A percentile compares a stretch with the other conserved stretches of the same genome.
These are phyloP conservation scores for Parauchenoglanis ngamensis DNA, from an alignment of 2,797 vertebrate genomes.

Conservation along the genomic window DNA sequence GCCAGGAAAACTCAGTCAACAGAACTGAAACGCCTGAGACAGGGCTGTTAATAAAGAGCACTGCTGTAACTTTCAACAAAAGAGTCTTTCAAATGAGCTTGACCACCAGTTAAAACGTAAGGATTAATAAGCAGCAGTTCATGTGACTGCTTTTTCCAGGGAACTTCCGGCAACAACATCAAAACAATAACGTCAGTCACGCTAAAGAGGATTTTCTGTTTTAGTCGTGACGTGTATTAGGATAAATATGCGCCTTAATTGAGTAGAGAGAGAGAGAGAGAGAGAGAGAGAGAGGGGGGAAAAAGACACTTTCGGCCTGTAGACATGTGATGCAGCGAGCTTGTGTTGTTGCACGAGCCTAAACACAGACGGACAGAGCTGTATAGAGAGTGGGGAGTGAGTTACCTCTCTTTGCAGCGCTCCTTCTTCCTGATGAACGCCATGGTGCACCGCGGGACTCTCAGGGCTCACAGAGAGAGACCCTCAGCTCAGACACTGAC, in stretches of 20 bases:
- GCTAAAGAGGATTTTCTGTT: not conserved
- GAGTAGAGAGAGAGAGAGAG: not conserved
- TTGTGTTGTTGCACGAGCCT: not conserved
- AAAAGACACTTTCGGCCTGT: constrained; percentile 43
- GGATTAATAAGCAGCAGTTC: not conserved
- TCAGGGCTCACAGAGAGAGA: constrained; percentile 65
- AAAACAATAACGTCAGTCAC: not conserved
- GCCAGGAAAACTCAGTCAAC: not conserved
- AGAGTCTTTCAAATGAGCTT: not conserved
- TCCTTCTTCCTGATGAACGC: constrained; percentile 73
- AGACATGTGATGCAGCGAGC: constrained; percentile 26
- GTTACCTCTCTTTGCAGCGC: constrained; percentile 75
- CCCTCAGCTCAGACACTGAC: not conserved
- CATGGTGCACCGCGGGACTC: constrained; percentile 62
- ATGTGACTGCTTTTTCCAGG: not conserved
- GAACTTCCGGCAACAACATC: constrained; percentile 27
- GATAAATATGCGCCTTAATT: not conserved
- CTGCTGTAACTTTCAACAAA: not conserved
- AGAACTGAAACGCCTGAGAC: not conserved
- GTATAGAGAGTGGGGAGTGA: not conserved
- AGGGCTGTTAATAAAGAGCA: not conserved
- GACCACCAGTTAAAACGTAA: not conserved
- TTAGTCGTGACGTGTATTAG: not conserved
- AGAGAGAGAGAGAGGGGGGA: not conserved
- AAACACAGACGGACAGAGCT: not conserved